Percentiles rank a stretch among this genome's conserved stretches.
These are phyloP conservation scores for Masticophis lateralis DNA, from an alignment of 2,797 vertebrate genomes.

Conservation along the genomic window DNA sequence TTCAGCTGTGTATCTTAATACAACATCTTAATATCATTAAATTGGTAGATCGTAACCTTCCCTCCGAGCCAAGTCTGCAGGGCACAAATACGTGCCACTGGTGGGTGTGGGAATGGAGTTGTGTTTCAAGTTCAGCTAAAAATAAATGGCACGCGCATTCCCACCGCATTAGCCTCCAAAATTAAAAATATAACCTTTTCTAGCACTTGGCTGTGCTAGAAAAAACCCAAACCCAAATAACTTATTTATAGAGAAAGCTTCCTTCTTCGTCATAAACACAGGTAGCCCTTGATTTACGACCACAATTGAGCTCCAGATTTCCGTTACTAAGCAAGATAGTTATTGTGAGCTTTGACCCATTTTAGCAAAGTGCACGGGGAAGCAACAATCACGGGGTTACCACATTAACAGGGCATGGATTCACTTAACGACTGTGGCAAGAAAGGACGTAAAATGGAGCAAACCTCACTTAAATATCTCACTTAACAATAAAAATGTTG, in stretches of 20 bases:
- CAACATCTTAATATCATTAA: not conserved
- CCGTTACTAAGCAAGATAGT: not conserved
- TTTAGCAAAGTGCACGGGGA: no score
- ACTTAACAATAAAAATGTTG: no score
- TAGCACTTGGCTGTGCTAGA: not conserved
- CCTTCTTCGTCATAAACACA: no score
- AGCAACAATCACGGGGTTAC: no score
- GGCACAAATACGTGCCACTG: not conserved
- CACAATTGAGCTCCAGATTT: not conserved
- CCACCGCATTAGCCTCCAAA: not conserved
- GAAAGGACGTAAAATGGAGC: no score
- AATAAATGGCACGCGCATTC: not conserved
- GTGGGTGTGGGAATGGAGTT: not conserved
- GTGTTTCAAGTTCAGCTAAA: not conserved
- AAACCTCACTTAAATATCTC: no score
- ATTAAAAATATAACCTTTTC: not conserved
- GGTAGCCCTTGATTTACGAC: not conserved
- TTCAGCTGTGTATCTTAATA: no score
- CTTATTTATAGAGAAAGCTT: not conserved
- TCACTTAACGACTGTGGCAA: no score
- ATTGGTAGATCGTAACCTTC: not conserved
- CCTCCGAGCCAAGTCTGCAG: not conserved
- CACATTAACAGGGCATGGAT: no score
- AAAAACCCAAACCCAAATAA: not conserved
- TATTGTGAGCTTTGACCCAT: no score